These are phyloP conservation scores for Lepas anatifera DNA, from an alignment of 2,888 invertebrate genomes.

Conservation along the genomic window DNA sequence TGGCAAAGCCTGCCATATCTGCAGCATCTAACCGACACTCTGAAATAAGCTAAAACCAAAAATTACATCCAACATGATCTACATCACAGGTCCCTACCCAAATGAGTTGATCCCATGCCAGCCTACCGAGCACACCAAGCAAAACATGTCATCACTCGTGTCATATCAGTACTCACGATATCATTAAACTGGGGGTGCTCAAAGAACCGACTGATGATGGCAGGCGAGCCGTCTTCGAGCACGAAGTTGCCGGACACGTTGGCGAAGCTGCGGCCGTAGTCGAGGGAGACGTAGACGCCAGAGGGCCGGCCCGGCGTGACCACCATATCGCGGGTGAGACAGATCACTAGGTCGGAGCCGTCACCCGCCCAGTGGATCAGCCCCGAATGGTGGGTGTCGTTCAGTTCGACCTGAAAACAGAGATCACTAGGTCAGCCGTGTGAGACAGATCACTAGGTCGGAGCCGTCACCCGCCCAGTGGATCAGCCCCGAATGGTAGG, in stretches of 20 bases:
- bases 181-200: conserved; percentile 67
- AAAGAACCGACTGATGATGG: conserved; percentile 68
- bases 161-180: conserved; percentile 60
- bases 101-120: no score
- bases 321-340: conserved; percentile 33
- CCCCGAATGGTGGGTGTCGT: conserved; percentile 76
- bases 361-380: conserved; percentile 90
- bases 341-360: conserved; percentile 73
- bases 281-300: conserved; percentile 69
- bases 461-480: no score
- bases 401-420: conserved; percentile 51
- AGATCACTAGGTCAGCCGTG: not conserved
- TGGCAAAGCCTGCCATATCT: no score
- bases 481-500: no score
- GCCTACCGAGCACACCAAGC: conserved; percentile 1
- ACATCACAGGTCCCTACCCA: no score
- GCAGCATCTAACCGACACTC: no score
- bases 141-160: no score
- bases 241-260: conserved; percentile 58
- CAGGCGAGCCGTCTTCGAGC: conserved; percentile 44
- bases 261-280: conserved; percentile 68
- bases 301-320: conserved; percentile 40
- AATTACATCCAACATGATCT: no score
- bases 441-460: not conserved
- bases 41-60: no score